phyloP scores from a whole-genome alignment of 2,797 vertebrate genomes.

The Prunella strophiata region DNA sequence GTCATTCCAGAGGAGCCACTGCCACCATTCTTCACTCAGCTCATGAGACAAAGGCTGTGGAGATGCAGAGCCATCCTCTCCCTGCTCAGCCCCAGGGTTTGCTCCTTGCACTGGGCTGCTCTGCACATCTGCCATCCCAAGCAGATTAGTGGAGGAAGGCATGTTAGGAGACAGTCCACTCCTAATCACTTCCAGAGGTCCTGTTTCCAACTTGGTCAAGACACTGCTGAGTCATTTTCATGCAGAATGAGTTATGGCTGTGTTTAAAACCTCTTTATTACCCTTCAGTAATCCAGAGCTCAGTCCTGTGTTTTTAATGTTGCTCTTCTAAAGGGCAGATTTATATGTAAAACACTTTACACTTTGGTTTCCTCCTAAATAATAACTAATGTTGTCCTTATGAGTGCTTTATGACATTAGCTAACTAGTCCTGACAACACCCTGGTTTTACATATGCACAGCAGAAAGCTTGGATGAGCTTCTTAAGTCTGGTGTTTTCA shows the following conservation, averaged over 20 bases:
- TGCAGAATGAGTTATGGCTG: constrained; percentile 41
- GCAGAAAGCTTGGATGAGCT: constrained; percentile 54
- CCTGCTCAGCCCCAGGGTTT: accelerated
- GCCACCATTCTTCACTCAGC: neutral
- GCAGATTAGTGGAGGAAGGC: neutral
- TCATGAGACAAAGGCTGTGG: neutral
- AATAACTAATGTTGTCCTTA: constrained; percentile 39
- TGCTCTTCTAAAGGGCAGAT: constrained; percentile 51
- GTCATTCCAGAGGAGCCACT: neutral
- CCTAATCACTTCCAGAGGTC: constrained; percentile 49
- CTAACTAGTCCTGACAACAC: constrained; percentile 62
- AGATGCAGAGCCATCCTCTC: neutral
- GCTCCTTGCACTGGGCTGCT: neutral
- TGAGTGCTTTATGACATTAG: constrained; percentile 62
- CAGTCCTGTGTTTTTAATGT: neutral
- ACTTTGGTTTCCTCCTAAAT: constrained; percentile 68
- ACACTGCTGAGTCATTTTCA: constrained; percentile 57
- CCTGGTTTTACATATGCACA: constrained; percentile 54
- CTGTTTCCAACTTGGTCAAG: constrained; percentile 33
- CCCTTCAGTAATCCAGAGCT: constrained; percentile 40
- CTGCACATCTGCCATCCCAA: neutral
- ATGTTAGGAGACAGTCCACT: neutral
- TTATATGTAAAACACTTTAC: constrained; percentile 69
- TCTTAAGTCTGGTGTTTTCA: constrained; percentile 49
- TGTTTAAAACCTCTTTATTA: constrained; percentile 57